Evolutionary conservation across 2,888 invertebrate genomes (phyloP).

Genomic region (Nesidiocoris tenuis): DNA sequence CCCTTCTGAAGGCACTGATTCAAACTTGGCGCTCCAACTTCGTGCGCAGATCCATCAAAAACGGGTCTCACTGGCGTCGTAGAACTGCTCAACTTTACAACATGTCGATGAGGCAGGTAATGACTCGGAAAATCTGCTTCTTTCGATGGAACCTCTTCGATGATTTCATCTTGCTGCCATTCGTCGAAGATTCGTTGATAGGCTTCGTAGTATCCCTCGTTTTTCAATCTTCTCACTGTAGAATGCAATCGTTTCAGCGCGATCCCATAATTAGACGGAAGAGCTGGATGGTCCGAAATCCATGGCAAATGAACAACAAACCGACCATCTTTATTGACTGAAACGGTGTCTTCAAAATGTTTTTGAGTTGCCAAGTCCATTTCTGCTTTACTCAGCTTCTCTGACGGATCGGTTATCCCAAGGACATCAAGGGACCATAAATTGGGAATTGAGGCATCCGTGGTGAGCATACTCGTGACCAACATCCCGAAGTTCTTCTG

Average conservation of each 20-base stretch:
- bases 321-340: conserved; percentile 27
- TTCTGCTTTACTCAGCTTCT: not conserved
- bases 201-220: not conserved
- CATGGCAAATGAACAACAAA: conserved; percentile 40
- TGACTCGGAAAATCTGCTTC: not conserved
- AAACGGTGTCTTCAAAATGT: conserved; percentile 36
- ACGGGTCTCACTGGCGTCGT: conserved; percentile 33
- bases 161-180: conserved; percentile 6
- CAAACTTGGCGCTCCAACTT: conserved; percentile 10
- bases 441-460: not conserved
- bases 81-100: conserved; percentile 9
- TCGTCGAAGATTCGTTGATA: conserved; percentile 14
- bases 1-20: conserved; percentile 35
- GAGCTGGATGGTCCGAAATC: conserved; percentile 12
- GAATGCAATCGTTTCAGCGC: conserved; percentile 24
- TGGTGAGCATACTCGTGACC: not conserved
- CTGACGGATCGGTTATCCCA: not conserved
- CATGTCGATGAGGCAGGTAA: conserved; percentile 37
- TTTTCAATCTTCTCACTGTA: conserved; percentile 2
- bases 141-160: not conserved
- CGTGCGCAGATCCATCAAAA: conserved; percentile 39
- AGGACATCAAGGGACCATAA: not conserved
- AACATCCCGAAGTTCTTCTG: not conserved
- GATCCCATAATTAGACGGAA: conserved; percentile 24
- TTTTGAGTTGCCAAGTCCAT: conserved; percentile 26